These are phyloP conservation scores for Hydrolagus affinis DNA, from an alignment of 2,113 vertebrate genomes.

Conservation along the genomic window DNA sequence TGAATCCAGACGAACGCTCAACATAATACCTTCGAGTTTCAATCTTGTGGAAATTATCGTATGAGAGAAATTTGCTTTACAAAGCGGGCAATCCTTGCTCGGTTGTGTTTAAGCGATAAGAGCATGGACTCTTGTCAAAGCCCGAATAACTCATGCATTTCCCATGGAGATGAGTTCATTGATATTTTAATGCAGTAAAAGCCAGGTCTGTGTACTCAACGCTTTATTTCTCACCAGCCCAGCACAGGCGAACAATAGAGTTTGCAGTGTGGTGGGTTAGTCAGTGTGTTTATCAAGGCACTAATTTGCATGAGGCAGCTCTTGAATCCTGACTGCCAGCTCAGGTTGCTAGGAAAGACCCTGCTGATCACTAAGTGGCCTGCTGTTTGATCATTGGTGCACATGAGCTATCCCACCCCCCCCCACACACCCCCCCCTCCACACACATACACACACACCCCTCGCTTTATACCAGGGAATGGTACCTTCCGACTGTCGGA, in stretches of 20 bases:
- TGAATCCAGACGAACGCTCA: background rate
- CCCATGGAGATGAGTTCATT: conserved; percentile 29
- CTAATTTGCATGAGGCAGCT: conserved; percentile 16
- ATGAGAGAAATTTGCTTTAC: background rate
- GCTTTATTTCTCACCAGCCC: conserved; percentile 7
- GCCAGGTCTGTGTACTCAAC: background rate
- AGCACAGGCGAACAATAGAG: conserved; percentile 4
- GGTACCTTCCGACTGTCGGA: conserved; percentile 32
- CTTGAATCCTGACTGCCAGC: conserved; percentile 10
- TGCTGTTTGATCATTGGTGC: conserved; percentile 45
- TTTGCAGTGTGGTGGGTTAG: conserved; percentile 10
- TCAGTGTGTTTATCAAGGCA: background rate
- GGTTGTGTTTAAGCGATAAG: conserved; percentile 4
- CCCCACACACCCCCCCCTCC: no score
- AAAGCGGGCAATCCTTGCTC: conserved; percentile 7
- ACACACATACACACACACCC: no score
- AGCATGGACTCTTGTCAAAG: conserved; percentile 4
- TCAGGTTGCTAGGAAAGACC: conserved; percentile 25
- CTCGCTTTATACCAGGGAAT: conserved; percentile 7
- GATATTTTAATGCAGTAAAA: conserved; percentile 21
- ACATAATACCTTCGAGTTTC: background rate
- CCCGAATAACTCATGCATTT: conserved; percentile 14
- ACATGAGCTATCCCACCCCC: conserved; percentile 34
- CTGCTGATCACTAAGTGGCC: conserved; percentile 46
- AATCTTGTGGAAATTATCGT: background rate